phyloP scores from a whole-genome alignment of 2,797 vertebrate genomes.

The Smutsia temminckii region DNA sequence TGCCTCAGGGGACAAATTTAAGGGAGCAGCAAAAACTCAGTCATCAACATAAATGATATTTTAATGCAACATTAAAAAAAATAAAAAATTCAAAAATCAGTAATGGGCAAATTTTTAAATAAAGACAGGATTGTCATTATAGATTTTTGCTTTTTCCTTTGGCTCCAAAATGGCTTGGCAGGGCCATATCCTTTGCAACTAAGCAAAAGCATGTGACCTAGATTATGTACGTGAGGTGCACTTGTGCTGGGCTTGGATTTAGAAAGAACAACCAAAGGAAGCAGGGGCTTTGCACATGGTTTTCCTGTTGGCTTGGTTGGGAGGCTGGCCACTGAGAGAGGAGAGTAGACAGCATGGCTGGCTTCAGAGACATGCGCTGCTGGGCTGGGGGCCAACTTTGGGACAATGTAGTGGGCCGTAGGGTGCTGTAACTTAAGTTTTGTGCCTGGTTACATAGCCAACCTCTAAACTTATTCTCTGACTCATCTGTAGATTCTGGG shows the following conservation, averaged over 20 bases:
- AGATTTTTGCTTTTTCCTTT: neutral
- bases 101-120: neutral
- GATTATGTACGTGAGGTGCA: rapidly evolving
- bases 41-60: neutral
- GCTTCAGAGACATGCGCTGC: neutral
- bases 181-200: too few species aligned
- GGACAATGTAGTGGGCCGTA: neutral
- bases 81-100: neutral
- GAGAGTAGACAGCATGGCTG: neutral
- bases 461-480: neutral
- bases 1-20: neutral
- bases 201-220: neutral
- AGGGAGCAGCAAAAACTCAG: neutral
- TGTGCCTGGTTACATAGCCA: neutral
- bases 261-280: neutral
- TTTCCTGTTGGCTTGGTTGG: neutral
- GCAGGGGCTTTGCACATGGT: neutral
- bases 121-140: neutral
- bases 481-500: neutral
- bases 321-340: neutral
- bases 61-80: neutral
- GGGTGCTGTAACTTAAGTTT: neutral
- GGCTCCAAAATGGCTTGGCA: neutral
- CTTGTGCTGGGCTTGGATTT: neutral
- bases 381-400: neutral